Conservation (phyloP, 2,797 vertebrate species). For the Manis javanica region DNA sequence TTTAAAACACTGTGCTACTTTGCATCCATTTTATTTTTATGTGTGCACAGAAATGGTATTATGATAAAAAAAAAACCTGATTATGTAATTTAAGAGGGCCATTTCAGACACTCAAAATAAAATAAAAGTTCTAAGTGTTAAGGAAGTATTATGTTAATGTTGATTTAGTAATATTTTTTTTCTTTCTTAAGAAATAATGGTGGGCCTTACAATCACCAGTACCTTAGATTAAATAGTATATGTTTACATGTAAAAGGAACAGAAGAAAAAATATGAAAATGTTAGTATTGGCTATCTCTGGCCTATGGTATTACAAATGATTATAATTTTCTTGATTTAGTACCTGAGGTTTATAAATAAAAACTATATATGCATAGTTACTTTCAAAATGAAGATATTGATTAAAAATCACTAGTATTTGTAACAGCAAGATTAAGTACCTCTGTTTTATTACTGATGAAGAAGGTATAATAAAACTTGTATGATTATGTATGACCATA, state of each 20-base stretch:
- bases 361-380: neutral
- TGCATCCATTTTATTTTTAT: neutral
- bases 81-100: neutral
- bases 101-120: neutral
- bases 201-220: fast-evolving
- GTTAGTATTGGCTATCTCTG: neutral
- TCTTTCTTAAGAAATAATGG: neutral
- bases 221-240: neutral
- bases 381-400: neutral
- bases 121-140: neutral
- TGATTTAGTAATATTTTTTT: neutral
- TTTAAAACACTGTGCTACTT: neutral
- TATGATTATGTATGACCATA: neutral
- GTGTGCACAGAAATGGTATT: neutral
- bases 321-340: neutral
- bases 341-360: constrained; percentile 1
- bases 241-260: neutral
- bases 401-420: neutral
- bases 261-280: neutral
- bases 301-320: neutral
- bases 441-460: neutral
- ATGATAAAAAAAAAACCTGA: neutral
- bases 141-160: neutral
- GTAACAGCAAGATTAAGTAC: neutral
- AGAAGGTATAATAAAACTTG: neutral